Evolutionary conservation across 2,888 invertebrate species (phyloP).

Genomic region (Actias luna): DNA sequence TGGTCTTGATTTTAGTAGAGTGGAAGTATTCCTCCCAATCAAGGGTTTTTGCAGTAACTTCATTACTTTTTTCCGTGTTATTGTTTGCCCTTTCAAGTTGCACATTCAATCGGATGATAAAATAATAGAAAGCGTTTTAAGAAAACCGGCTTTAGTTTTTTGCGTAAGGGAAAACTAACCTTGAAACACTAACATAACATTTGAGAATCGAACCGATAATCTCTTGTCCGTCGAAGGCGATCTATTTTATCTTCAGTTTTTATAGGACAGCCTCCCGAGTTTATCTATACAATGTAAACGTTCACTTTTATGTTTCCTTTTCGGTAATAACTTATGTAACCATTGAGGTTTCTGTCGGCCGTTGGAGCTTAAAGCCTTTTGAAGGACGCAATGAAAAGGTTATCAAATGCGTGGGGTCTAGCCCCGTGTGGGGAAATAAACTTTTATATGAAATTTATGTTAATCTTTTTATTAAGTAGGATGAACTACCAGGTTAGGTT

Average conservation of each 20-base stretch:
- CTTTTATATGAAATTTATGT: slow-evolving; percentile 4
- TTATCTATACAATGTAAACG: slow-evolving; percentile 21
- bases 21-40: too few species aligned
- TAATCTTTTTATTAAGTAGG: slow-evolving; percentile 1
- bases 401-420: slow-evolving; percentile 2
- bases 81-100: background rate
- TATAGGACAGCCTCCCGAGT: slow-evolving; percentile 30
- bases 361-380: slow-evolving; percentile 6
- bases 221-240: slow-evolving; percentile 23
- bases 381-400: slow-evolving; percentile 12
- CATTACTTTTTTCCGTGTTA: too few species aligned
- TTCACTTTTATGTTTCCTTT: slow-evolving; percentile 19
- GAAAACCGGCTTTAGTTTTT: background rate
- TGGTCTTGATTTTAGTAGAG: too few species aligned
- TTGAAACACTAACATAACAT: slow-evolving; percentile 23
- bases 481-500: background rate
- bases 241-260: slow-evolving; percentile 34
- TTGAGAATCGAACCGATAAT: slow-evolving; percentile 17
- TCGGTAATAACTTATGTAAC: slow-evolving; percentile 13
- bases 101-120: background rate
- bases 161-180: background rate
- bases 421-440: background rate
- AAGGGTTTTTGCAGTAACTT: too few species aligned
- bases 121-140: background rate
- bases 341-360: slow-evolving; percentile 9